phyloP scores from a whole-genome alignment of 2,888 invertebrate genomes.

The Megalurothrips usitatus region DNA sequence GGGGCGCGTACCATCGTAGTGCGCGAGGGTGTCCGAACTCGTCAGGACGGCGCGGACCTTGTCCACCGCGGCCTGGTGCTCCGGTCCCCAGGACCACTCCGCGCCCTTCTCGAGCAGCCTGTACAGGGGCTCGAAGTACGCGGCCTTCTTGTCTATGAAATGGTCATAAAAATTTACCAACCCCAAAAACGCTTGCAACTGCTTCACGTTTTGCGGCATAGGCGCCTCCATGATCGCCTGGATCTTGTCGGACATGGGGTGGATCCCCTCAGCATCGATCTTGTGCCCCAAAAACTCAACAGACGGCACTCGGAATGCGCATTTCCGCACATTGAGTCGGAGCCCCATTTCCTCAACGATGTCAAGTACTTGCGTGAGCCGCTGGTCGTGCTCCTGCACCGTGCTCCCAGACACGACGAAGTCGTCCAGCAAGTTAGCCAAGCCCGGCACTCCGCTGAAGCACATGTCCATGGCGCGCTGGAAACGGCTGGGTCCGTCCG shows the following conservation, averaged over 20 bases:
- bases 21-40: background rate
- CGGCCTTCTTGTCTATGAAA: background rate
- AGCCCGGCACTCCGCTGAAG: constrained; percentile 3
- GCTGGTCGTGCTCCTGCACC: constrained; percentile 34
- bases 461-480: too few species aligned
- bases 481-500: too few species aligned
- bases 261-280: background rate
- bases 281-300: background rate
- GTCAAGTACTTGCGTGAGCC: constrained; percentile 29
- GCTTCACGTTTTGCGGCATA: background rate
- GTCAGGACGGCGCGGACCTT: background rate
- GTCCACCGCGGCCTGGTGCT: background rate
- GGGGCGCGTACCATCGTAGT: background rate
- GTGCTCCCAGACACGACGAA: constrained; percentile 31
- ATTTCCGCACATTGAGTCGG: constrained; percentile 33
- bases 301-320: background rate
- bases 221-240: background rate
- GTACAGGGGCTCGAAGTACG: background rate
- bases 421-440: constrained; percentile 33
- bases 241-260: background rate
- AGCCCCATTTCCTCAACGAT: constrained; percentile 25
- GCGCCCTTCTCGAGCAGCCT: background rate
- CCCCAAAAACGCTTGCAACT: background rate
- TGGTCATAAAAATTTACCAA: background rate
- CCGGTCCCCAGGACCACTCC: background rate